These are phyloP conservation scores for Riparia riparia DNA, from an alignment of 2,113 vertebrate species.

Conservation along the genomic window DNA sequence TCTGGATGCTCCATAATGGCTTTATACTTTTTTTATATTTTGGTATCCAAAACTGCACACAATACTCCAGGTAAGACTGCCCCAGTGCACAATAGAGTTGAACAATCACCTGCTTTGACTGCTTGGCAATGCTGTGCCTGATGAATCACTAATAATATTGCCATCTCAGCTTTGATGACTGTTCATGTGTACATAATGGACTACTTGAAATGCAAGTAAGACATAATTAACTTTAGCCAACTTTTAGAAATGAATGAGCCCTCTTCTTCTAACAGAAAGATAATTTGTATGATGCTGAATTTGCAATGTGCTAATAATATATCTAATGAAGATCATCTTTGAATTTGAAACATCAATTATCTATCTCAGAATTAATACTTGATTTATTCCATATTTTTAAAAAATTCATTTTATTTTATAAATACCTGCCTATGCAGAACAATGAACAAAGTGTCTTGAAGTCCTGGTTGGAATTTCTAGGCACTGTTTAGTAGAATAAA, in stretches of 20 bases:
- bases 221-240: background rate
- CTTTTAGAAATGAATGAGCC: background rate
- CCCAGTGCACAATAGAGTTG: accelerated
- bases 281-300: background rate
- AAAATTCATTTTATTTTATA: background rate
- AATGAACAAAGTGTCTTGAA: background rate
- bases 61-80: accelerated
- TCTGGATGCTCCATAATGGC: background rate
- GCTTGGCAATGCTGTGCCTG: background rate
- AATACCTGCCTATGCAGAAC: background rate
- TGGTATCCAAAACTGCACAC: background rate
- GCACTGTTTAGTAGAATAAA: background rate
- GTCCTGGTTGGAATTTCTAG: background rate
- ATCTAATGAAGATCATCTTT: background rate
- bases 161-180: background rate
- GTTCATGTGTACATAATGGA: background rate
- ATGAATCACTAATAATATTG: background rate
- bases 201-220: background rate
- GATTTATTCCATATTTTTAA: background rate
- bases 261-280: background rate
- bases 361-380: background rate
- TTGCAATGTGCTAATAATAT: background rate
- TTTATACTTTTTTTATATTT: background rate
- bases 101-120: background rate
- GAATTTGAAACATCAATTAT: background rate